Evolutionary conservation across 2,113 vertebrate genomes (phyloP).

Genomic region (Octodon degus): DNA sequence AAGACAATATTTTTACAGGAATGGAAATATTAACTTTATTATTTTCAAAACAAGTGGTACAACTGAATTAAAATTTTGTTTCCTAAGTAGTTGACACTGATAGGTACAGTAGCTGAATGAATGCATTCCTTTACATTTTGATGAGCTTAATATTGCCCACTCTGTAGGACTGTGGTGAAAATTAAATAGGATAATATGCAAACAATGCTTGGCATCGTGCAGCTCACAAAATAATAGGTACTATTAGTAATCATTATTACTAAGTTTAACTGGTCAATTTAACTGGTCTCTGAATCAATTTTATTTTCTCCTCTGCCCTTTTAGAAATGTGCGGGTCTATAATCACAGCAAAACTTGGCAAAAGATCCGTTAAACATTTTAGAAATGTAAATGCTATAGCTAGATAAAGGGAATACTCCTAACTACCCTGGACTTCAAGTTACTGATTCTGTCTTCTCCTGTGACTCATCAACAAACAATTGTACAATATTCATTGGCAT

Average conservation of each 20-base stretch:
- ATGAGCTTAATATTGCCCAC: neutral
- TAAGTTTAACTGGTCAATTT: conserved; percentile 40
- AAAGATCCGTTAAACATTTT: neutral
- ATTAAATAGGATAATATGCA: conserved; percentile 15
- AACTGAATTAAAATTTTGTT: neutral
- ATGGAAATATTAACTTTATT: neutral
- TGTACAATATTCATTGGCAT: neutral
- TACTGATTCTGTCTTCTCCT: conserved; percentile 8
- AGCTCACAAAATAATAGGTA: conserved; percentile 6
- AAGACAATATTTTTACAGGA: neutral
- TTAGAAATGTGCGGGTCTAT: neutral
- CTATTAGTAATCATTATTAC: conserved; percentile 7
- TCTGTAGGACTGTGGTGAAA: neutral
- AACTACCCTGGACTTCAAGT: neutral
- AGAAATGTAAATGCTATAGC: neutral
- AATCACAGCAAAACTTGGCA: conserved; percentile 52
- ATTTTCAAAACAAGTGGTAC: conserved; percentile 26
- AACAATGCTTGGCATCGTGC: neutral
- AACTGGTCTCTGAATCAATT: conserved; percentile 27
- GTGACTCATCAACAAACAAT: conserved; percentile 50
- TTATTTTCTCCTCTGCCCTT: conserved; percentile 31
- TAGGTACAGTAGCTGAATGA: conserved; percentile 13
- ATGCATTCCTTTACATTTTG: neutral
- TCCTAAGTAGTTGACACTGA: neutral
- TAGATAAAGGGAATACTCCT: conserved; percentile 11